Evolutionary conservation across 2,888 invertebrate species (phyloP), one percentile per base, ranked within the genome.

Genomic region (Hartigia nigra): DNA sequence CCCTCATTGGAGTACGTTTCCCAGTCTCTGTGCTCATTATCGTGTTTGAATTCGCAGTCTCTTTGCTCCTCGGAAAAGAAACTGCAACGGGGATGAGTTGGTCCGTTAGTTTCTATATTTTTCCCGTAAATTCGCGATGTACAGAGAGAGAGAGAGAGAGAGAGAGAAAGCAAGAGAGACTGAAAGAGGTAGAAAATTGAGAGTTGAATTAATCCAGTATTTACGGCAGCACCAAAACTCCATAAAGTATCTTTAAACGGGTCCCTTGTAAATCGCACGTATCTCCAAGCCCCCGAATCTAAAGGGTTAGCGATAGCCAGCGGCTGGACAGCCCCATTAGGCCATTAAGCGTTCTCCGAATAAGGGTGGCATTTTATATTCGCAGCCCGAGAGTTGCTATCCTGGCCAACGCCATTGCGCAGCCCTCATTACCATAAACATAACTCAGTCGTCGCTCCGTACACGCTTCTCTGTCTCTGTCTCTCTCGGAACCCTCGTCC

Each of bases 391-490:
- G 72, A 72, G 72, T 34, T 32, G 31, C 72, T 34, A 72, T 34
- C 72, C 31, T 72, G 72, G 32, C 55, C 78, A 70, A 12, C 75
- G 75, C 12, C 31, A 34, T 31, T 32, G 72, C 72, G 31, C 72
- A 72, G 72, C 76, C 75, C 82, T 82, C 81, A 79, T 84, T 84
- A 84, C 83, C 82, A 81, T 84, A 83, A 84, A 83, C 84, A 84
- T 82, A 80, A 80, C 78, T 81, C 79, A 70, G 69, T 76, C 78
- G 14, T 72, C 14, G 70, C 36, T 77, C 31, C 74, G 55, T 55
- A 23, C 55, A 55, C 55, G 23, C 55, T 55, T 55, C 23, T 23
- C 55, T 37, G 12, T 37, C 37, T 37, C 37, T 36, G 12, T 36
- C 36, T 36, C 37, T 37, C 12, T 37, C 14, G 14, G 4, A 39